Evolutionary conservation across 2,888 invertebrate genomes (phyloP).

Genomic region (Pollenia amentaria): DNA sequence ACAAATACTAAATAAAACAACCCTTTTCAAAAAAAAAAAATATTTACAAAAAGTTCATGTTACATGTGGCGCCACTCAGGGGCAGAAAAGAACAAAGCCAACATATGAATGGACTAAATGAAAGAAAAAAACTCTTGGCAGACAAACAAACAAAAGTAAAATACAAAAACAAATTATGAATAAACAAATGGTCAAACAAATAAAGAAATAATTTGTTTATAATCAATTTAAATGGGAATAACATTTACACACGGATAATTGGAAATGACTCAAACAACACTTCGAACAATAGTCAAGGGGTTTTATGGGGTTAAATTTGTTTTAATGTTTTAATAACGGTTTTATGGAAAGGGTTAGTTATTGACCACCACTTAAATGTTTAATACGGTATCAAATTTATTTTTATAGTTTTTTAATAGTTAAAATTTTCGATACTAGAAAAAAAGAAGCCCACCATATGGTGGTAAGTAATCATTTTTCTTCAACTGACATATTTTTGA

Average conservation of each 20-base stretch:
- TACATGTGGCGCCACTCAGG: conserved; percentile 69
- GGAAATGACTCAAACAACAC: neutral
- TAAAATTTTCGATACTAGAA: neutral
- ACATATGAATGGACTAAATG: neutral
- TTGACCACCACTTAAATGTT: conserved; percentile 64
- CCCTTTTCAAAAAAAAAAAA: conserved; percentile 46
- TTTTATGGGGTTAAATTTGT: conserved; percentile 55
- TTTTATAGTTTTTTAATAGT: conserved; percentile 59
- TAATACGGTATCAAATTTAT: conserved; percentile 65
- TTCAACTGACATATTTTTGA: conserved; percentile 65
- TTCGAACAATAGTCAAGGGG: neutral
- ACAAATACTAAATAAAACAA: conserved; percentile 47
- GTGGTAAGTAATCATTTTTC: conserved; percentile 46
- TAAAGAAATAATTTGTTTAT: conserved; percentile 72
- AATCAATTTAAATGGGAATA: conserved; percentile 71
- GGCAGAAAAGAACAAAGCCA: neutral
- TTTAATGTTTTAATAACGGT: conserved; percentile 21
- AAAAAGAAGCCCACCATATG: conserved; percentile 53
- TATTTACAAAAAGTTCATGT: conserved; percentile 60
- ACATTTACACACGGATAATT: conserved; percentile 28
- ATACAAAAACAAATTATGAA: neutral
- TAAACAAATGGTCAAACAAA: conserved; percentile 60
- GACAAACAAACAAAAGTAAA: conserved; percentile 16
- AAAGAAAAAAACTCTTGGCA: neutral
- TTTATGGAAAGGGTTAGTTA: conserved; percentile 54